phyloP scores from a whole-genome alignment of 2,113 vertebrate genomes.

The Bolborhynchus lineola region DNA sequence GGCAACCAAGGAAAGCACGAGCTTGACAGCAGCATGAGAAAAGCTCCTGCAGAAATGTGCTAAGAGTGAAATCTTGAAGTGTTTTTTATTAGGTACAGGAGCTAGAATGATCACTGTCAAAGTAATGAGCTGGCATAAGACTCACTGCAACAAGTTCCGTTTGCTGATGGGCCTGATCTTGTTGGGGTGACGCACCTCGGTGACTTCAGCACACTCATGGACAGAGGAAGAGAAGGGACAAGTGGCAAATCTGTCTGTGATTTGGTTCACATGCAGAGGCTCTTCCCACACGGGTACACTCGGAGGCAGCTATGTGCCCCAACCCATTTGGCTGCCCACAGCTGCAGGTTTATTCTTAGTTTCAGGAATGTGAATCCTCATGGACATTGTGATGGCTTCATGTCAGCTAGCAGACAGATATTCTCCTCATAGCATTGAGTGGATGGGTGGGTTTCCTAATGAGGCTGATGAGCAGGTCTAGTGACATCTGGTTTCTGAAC shows the following conservation, averaged over 20 bases:
- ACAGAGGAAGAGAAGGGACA: not conserved
- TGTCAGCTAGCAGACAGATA: not conserved
- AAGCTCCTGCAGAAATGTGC: not conserved
- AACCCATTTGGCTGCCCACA: not conserved
- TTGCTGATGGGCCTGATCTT: not conserved
- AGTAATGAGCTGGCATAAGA: fast-evolving
- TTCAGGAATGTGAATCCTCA: not conserved
- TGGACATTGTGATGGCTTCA: not conserved
- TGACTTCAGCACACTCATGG: not conserved
- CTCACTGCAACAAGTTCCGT: not conserved
- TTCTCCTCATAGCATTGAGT: not conserved
- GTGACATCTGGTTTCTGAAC: not conserved
- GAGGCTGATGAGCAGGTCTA: not conserved
- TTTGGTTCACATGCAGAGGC: not conserved
- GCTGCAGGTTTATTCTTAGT: slow-evolving; percentile 34
- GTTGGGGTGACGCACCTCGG: fast-evolving
- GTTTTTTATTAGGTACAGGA: not conserved
- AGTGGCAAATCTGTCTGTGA: not conserved
- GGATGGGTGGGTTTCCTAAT: not conserved
- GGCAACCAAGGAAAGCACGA: not conserved
- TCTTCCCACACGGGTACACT: fast-evolving
- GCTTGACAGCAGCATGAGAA: not conserved
- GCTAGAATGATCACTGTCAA: not conserved
- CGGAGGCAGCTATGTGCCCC: not conserved
- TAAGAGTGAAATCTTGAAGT: not conserved